Conservation (phyloP, 2,797 vertebrate species). For the Pseudopleuronectes americanus region DNA sequence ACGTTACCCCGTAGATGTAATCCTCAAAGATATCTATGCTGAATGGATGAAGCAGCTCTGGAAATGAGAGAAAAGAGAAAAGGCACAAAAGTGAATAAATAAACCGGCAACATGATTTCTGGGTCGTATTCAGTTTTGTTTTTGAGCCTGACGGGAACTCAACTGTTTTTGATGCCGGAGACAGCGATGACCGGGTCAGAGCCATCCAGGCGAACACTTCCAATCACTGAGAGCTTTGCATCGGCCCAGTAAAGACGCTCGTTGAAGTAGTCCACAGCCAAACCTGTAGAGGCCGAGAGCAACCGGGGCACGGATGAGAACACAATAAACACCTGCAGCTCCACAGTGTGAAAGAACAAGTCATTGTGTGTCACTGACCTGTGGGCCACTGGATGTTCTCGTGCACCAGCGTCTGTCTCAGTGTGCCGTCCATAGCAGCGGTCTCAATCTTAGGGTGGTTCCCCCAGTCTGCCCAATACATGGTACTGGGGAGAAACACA, state of each 20-base stretch:
- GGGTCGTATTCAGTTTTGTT: neutral
- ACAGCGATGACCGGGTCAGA: conserved; percentile 91
- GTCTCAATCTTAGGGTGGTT: conserved; percentile 99
- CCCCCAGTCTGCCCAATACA: conserved; percentile 99
- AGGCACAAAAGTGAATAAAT: neutral
- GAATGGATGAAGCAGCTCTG: conserved; percentile 94
- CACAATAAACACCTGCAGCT: neutral
- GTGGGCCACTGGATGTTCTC: conserved; percentile 99
- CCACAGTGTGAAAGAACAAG: too few species aligned
- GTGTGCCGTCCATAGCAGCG: conserved; percentile 95
- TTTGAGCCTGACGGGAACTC: conserved; percentile 35
- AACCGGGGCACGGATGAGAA: conserved; percentile 1
- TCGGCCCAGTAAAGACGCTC: conserved; percentile 98
- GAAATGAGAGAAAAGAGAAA: conserved; percentile 3
- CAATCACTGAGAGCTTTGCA: conserved; percentile 94
- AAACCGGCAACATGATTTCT: neutral
- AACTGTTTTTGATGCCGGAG: conserved; percentile 92
- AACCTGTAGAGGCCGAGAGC: conserved; percentile 79
- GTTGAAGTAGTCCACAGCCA: conserved; percentile 96
- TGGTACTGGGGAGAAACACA: conserved; percentile 82
- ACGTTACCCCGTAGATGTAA: conserved; percentile 96
- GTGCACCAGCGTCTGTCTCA: conserved; percentile 93
- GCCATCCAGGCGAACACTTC: conserved; percentile 94
- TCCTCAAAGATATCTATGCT: conserved; percentile 98
- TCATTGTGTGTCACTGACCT: conserved; percentile 74